Base-by-base conservation (phyloP, 1,140 invertebrate genomes). In the Drosophila carrolli region DNA sequence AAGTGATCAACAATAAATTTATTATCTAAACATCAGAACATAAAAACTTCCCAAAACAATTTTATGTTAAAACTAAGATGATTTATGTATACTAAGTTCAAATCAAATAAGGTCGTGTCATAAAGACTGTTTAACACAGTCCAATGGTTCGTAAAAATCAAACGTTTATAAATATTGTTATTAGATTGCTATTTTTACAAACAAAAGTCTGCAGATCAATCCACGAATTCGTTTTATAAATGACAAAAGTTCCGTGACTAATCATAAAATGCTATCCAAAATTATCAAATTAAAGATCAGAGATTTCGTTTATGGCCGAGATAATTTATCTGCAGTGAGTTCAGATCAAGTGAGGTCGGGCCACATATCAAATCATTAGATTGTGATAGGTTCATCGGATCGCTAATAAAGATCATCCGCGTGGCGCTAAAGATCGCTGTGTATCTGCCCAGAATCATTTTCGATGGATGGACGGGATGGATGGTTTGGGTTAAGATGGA, bases 301-400 rank as follows among this genome's bases (percentile, higher is more conserved):
- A 6, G 29, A 7, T 27, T 37, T 11, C 0, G 46, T 65, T 65
- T 10, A 65, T 6, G 16, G 11, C 29, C n/a, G 0, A 23, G 4
- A 65, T 65, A 61, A 65, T 61, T 61, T 61, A 65, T 65, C 40
- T 43, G 19, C 10, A 46, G 32, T 27, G 44, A 37, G 61, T 46
- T 65, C 19, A 37, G 29, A 60, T 38, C 51, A 13, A 53, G 37
- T 13, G 23, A 19, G 48, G 48, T 51, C 35, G 11, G 10, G 14
- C 11, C 23, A 41, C n/a, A 27, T 47, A 38, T 27, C n/a, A 32
- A 16, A 40, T 51, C 46, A 70, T 53, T 48, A 23, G 19, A 41
- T 35, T 14, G 5, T 51, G 47, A 37, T 44, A 8, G 41, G 40
- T 63, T 46, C 19, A 63, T 55, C 29, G 14, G 61, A 44, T 57